Percentiles rank a stretch among this genome's conserved stretches.
phyloP scores from a whole-genome alignment of 2,113 vertebrate species.

The Embiotoca jacksoni region DNA sequence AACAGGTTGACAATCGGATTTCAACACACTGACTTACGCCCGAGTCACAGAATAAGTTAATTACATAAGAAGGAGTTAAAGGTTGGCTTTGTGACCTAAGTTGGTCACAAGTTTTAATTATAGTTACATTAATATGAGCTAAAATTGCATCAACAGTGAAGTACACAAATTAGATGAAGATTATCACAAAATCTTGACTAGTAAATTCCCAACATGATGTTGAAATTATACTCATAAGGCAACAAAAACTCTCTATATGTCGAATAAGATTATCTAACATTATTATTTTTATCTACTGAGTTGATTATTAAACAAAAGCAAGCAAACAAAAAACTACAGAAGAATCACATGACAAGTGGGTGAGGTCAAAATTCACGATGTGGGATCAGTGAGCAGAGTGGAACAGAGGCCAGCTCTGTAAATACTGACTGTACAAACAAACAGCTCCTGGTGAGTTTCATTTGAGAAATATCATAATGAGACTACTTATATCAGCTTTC shows the following conservation, averaged over 20 bases:
- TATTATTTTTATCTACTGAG: too few species aligned
- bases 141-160: neutral
- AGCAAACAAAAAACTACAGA: neutral
- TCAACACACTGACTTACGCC: neutral
- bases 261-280: neutral
- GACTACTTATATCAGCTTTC: neutral
- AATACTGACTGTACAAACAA: slow-evolving; percentile 44
- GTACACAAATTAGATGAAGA: neutral
- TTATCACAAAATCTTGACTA: too few species aligned
- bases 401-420: neutral
- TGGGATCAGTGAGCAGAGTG: slow-evolving; percentile 10
- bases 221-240: neutral
- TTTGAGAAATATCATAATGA: neutral
- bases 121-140: neutral
- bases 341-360: slow-evolving; percentile 1
- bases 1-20: neutral
- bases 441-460: neutral
- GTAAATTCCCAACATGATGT: neutral
- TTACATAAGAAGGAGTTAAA: too few species aligned
- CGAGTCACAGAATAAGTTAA: neutral
- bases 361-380: slow-evolving; percentile 35
- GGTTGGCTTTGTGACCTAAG: neutral
- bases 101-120: neutral
- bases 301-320: neutral
- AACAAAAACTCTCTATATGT: neutral